Percentiles rank a stretch among this genome's conserved stretches.
These are phyloP conservation scores for Ianthella basta DNA, from an alignment of 37 sponge, comb jelly and placozoan genomes.

Conservation along the genomic window DNA sequence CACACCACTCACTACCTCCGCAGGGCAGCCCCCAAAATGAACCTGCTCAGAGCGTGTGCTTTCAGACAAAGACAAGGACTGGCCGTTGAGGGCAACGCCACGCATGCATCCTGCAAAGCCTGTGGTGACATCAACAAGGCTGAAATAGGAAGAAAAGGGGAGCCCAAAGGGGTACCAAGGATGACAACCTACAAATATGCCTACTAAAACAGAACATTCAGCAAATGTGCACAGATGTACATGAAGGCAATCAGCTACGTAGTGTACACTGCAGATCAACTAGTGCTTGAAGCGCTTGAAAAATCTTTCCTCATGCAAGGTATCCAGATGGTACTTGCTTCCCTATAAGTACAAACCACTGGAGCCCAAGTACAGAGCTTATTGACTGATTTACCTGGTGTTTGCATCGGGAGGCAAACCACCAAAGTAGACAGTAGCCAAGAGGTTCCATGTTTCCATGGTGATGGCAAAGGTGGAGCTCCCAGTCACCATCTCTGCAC, in stretches of 20 bases:
- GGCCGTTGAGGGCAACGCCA: constrained; percentile 12
- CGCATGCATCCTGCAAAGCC: constrained; percentile 55
- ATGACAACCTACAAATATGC: no score
- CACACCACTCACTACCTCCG: constrained; percentile 49
- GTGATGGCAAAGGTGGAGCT: not conserved
- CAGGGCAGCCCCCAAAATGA: constrained; percentile 43
- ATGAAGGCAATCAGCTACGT: no score
- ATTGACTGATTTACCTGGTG: not conserved
- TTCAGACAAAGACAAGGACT: not conserved
- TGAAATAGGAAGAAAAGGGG: not conserved
- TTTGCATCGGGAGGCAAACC: constrained; percentile 14
- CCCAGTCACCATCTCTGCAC: not conserved
- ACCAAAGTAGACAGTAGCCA: constrained; percentile 26
- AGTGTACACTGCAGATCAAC: no score
- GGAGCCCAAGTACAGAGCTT: not conserved
- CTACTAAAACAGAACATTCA: no score
- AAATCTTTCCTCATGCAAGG: no score
- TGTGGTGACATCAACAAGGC: not conserved
- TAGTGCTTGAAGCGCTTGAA: no score
- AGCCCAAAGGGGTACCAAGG: no score
- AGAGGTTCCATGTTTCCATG: constrained; percentile 8
- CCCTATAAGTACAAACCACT: no score
- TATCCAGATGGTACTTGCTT: no score
- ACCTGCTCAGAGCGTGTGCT: not conserved
- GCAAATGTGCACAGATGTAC: no score